Percentiles rank a stretch among this genome's conserved stretches.
phyloP scores from a whole-genome alignment of 1,140 invertebrate species.

The Hycleus cichorii region DNA sequence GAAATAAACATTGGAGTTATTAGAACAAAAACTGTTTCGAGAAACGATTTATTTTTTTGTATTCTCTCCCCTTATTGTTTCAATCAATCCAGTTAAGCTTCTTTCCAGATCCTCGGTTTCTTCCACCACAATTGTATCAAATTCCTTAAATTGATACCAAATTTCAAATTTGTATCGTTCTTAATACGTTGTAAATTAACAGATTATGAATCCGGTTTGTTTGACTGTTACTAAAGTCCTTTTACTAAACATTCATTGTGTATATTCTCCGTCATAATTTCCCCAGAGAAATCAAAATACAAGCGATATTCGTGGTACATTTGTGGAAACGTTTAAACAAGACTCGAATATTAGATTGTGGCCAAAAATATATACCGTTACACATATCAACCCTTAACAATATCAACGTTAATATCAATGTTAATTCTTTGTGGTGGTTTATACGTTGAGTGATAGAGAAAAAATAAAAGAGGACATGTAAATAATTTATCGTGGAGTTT shows the following conservation, averaged over 20 bases:
- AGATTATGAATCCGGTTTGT: too few species aligned
- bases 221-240: too few species aligned
- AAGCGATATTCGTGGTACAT: constrained; percentile 30
- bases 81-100: too few species aligned
- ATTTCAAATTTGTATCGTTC: too few species aligned
- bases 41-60: too few species aligned
- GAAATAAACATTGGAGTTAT: too few species aligned
- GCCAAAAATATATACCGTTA: neutral
- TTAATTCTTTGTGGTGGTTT: neutral
- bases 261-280: constrained; percentile 26
- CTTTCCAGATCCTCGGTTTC: too few species aligned
- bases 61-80: too few species aligned
- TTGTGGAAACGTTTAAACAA: constrained; percentile 28
- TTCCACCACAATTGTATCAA: too few species aligned
- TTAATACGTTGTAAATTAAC: too few species aligned
- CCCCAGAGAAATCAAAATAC: constrained; percentile 31
- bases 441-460: neutral
- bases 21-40: too few species aligned
- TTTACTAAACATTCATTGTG: neutral
- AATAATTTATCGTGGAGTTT: constrained; percentile 14
- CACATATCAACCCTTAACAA: neutral
- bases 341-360: constrained; percentile 14
- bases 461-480: constrained; percentile 13
- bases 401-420: neutral
- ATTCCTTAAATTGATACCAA: too few species aligned